A percentile compares a stretch with the other conserved stretches of the same genome.
phyloP scores from a whole-genome alignment of 2,797 vertebrate genomes.

The Danio kyathit region DNA sequence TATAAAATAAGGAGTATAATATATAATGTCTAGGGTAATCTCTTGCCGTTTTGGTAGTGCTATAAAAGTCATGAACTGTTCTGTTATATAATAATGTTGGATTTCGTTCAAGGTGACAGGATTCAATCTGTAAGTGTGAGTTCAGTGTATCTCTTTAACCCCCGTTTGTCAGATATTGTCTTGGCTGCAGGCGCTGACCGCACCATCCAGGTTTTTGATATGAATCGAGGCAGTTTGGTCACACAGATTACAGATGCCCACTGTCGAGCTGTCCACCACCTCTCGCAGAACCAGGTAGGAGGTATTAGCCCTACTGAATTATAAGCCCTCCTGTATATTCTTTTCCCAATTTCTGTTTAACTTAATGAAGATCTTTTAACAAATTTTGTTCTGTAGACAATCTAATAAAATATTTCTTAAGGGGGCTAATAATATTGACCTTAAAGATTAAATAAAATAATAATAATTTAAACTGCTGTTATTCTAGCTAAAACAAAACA shows the following conservation, averaged over 20 bases:
- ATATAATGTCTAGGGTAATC: slow-evolving; percentile 8
- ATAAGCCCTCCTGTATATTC: too few species aligned
- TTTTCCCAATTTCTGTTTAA: too few species aligned
- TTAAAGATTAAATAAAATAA: too few species aligned
- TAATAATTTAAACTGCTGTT: too few species aligned
- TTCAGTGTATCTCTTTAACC: slow-evolving; percentile 59
- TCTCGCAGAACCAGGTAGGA: slow-evolving; percentile 89
- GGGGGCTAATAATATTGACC: too few species aligned
- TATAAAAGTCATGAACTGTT: neutral
- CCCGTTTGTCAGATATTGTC: slow-evolving; percentile 80
- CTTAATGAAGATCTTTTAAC: too few species aligned
- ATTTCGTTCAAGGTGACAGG: neutral
- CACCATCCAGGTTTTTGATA: slow-evolving; percentile 87
- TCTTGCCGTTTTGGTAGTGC: neutral
- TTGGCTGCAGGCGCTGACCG: slow-evolving; percentile 84
- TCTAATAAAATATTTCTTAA: too few species aligned
- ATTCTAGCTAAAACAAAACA: too few species aligned
- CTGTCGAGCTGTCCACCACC: slow-evolving; percentile 83
- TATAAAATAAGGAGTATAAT: slow-evolving; percentile 29
- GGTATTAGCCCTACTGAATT: too few species aligned
- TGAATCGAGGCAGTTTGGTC: slow-evolving; percentile 81
- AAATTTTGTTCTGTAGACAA: too few species aligned
- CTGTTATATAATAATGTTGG: neutral
- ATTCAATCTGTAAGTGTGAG: neutral
- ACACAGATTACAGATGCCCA: slow-evolving; percentile 83